These are phyloP conservation scores for Craseonycteris thonglongyai DNA, from an alignment of 2,113 vertebrate genomes.

Conservation along the genomic window DNA sequence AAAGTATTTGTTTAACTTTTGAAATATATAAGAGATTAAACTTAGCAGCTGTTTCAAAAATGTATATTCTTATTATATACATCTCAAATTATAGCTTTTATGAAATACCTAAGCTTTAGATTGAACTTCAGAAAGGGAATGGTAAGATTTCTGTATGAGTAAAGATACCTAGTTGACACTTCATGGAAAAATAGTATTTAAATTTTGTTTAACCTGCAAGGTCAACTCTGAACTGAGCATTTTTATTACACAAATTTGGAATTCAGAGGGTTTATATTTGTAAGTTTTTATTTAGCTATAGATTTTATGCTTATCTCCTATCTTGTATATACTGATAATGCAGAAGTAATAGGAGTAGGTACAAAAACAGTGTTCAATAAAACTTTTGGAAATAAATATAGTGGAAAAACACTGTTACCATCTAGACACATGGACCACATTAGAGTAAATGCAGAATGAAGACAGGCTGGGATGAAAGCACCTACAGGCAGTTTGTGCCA, in stretches of 20 bases:
- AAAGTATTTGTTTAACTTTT: conserved; percentile 10
- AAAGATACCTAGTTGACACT: not conserved
- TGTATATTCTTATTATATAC: not conserved
- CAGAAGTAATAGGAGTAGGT: not conserved
- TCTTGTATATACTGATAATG: not conserved
- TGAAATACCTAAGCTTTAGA: not conserved
- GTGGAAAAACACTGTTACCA: not conserved
- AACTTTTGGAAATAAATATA: not conserved
- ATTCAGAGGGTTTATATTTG: not conserved
- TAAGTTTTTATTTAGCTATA: conserved; percentile 13
- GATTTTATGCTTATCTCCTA: not conserved
- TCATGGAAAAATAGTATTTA: conserved; percentile 2
- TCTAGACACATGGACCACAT: not conserved
- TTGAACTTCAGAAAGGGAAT: conserved; percentile 31
- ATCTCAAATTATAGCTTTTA: not conserved
- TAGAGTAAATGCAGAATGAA: not conserved
- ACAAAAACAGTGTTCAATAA: not conserved
- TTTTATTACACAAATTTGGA: not conserved
- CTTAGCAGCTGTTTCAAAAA: conserved; percentile 33
- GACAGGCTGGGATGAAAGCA: not conserved
- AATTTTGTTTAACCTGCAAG: not conserved
- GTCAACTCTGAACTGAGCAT: not conserved
- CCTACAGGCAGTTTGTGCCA: not conserved
- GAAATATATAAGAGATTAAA: conserved; percentile 37
- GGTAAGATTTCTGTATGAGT: not conserved